phyloP scores from a whole-genome alignment of 2,888 invertebrate genomes.

The Tetanocera ferruginea region DNA sequence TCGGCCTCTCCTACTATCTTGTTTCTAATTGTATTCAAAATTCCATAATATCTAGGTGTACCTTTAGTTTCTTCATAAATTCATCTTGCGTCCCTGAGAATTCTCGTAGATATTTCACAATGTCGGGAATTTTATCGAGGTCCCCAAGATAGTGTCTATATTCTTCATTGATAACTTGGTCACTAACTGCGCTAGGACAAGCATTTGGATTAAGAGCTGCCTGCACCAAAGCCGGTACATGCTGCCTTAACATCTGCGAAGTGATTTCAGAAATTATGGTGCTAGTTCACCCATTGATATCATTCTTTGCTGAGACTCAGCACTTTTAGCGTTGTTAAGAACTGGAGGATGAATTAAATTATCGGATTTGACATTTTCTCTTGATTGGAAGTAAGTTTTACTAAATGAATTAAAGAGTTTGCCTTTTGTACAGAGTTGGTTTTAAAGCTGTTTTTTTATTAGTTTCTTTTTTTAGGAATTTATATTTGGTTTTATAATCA shows the following conservation, averaged over 20 bases:
- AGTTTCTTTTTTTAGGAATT: too few species aligned
- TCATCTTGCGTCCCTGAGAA: conserved; percentile 1
- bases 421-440: too few species aligned
- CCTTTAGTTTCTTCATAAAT: background rate
- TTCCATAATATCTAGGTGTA: conserved; percentile 8
- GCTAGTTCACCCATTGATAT: too few species aligned
- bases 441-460: too few species aligned
- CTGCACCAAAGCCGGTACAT: too few species aligned
- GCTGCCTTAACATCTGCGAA: too few species aligned
- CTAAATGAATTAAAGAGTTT: too few species aligned
- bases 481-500: too few species aligned
- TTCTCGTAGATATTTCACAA: background rate
- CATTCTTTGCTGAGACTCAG: too few species aligned
- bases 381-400: too few species aligned
- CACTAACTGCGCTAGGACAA: background rate
- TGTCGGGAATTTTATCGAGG: background rate
- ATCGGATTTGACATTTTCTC: background rate
- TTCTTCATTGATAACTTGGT: background rate
- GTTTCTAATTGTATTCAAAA: background rate
- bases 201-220: background rate
- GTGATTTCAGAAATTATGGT: too few species aligned
- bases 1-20: background rate
- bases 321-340: background rate
- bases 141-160: background rate
- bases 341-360: background rate